These are phyloP conservation scores for Caenorhabditis macrosperma DNA, from an alignment of 2,888 invertebrate species.

Conservation along the genomic window DNA sequence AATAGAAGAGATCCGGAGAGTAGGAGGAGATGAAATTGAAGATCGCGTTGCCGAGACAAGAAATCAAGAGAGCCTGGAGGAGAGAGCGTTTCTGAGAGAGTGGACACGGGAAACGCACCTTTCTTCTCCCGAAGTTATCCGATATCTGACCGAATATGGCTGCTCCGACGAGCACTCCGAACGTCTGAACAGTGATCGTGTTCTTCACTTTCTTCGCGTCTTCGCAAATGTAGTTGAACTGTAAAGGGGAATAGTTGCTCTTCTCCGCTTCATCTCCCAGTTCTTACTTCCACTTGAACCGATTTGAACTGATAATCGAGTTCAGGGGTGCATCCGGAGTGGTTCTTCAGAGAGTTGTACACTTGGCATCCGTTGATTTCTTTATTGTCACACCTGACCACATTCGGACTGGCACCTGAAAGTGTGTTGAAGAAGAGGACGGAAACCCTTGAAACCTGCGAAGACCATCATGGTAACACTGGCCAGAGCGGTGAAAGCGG, in stretches of 20 bases:
- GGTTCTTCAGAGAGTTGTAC: constrained; percentile 16
- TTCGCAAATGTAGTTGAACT: constrained; percentile 67
- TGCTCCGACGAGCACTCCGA: constrained; percentile 74
- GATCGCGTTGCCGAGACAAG: constrained; percentile 50
- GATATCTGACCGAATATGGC: constrained; percentile 73
- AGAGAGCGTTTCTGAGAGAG: no score
- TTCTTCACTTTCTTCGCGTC: constrained; percentile 66
- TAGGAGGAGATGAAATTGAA: constrained; percentile 44
- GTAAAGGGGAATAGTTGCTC: no score
- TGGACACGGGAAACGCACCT: constrained; percentile 9
- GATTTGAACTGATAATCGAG: constrained; percentile 59
- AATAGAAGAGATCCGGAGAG: constrained; percentile 42
- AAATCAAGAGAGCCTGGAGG: constrained; percentile 50
- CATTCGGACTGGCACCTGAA: constrained; percentile 49
- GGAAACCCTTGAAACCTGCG: constrained; percentile 20
- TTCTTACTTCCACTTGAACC: constrained; percentile 56
- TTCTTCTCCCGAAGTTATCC: constrained; percentile 70
- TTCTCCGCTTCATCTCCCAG: no score
- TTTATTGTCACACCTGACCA: constrained; percentile 36
- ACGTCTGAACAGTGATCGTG: constrained; percentile 69
- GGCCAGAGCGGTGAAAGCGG: constrained; percentile 52
- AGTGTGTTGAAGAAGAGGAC: not conserved
- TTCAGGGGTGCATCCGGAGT: constrained; percentile 35
- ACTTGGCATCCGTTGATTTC: constrained; percentile 30
- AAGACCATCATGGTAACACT: constrained; percentile 58